phyloP scores from a whole-genome alignment of 1,140 invertebrate species.

The Conus betulinus region DNA sequence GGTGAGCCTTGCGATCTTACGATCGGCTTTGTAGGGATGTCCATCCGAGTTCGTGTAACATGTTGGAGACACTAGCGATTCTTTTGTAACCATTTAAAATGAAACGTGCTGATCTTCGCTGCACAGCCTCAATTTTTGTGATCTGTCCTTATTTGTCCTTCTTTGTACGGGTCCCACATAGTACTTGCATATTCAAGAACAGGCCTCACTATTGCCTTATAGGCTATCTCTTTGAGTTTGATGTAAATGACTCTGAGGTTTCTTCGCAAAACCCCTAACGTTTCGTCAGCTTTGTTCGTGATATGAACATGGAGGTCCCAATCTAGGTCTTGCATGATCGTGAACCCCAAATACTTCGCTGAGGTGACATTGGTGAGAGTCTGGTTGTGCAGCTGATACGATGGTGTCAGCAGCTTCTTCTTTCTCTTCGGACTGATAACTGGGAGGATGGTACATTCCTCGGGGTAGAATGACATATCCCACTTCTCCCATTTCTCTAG shows the following conservation, averaged over 20 bases:
- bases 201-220: neutral
- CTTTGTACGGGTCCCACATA: neutral
- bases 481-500: too few relatives aligned
- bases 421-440: neutral
- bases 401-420: too few relatives aligned
- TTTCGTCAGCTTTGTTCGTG: neutral
- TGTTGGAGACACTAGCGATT: neutral
- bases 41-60: neutral
- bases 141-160: neutral
- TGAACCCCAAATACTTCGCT: neutral
- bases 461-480: neutral
- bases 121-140: neutral
- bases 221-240: neutral
- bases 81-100: neutral
- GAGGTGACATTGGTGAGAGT: neutral
- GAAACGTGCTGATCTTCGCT: neutral
- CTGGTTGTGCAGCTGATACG: neutral
- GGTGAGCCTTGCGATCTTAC: too few relatives aligned
- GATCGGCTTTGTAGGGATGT: neutral
- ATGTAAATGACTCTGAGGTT: neutral
- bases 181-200: neutral
- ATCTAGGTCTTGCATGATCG: neutral
- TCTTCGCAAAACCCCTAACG: neutral
- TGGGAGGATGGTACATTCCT: neutral
- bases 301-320: neutral